Evolutionary conservation across 1,140 invertebrate genomes (phyloP).

Genomic region (Drosophila ercepeae): DNA sequence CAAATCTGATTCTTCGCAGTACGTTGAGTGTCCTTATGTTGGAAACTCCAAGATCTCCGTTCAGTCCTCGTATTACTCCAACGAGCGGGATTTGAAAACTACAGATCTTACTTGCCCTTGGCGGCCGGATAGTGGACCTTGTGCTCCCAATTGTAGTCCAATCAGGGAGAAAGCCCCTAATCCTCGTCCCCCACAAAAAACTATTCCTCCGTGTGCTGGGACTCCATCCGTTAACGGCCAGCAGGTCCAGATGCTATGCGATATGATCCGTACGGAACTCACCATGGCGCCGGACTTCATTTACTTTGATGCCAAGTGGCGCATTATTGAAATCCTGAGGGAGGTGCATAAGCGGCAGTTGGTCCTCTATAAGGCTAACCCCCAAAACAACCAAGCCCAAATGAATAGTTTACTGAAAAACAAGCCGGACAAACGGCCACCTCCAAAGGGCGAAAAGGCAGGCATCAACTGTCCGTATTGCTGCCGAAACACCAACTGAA

Average conservation of each 20-base stretch:
- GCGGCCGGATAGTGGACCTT: not conserved
- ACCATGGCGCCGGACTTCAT: slow-evolving; percentile 45
- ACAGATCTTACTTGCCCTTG: slow-evolving; percentile 10
- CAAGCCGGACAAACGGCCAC: not conserved
- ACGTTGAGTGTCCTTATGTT: not conserved
- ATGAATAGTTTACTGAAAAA: not conserved
- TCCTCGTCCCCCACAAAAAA: not conserved
- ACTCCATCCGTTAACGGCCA: not conserved
- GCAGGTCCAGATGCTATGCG: slow-evolving; percentile 62
- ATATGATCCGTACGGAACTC: slow-evolving; percentile 64
- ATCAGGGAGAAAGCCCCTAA: accelerated
- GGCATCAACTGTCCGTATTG: slow-evolving; percentile 37
- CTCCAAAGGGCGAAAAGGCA: not conserved
- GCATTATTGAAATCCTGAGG: slow-evolving; percentile 66
- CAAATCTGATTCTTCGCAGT: not conserved
- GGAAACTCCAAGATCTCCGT: not conserved
- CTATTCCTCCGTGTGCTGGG: not conserved
- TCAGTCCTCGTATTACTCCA: slow-evolving; percentile 15
- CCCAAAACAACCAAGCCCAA: not conserved
- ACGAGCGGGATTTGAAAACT: slow-evolving; percentile 5
- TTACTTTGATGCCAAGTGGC: slow-evolving; percentile 72
- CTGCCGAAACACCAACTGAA: slow-evolving; percentile 5
- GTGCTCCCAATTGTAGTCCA: not conserved
- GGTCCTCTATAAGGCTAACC: slow-evolving; percentile 28
- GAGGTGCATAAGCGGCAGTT: slow-evolving; percentile 63